These are phyloP conservation scores for Hydrozoanthus tunicans DNA, from an alignment of 64 coral and sea anemone genomes.

Conservation along the genomic window DNA sequence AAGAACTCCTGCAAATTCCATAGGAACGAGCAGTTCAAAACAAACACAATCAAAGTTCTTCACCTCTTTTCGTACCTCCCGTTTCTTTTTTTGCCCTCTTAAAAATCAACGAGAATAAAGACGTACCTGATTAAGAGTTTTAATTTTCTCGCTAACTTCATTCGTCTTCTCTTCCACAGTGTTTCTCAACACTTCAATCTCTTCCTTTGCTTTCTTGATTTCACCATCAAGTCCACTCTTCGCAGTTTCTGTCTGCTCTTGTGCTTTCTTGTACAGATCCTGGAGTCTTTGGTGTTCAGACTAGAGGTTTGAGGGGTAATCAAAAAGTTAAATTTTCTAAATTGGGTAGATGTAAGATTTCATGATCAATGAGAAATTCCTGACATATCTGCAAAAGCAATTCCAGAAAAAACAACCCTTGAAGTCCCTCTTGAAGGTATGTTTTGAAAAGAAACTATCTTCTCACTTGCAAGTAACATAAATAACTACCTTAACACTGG, in stretches of 20 bases:
- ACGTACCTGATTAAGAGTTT: constrained; percentile 76
- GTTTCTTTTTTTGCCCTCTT: too few species aligned
- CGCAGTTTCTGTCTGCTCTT: constrained; percentile 21
- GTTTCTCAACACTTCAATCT: constrained; percentile 63
- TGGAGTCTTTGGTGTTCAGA: constrained; percentile 26
- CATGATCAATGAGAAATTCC: too few species aligned
- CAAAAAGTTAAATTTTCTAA: too few species aligned
- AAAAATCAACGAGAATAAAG: background rate
- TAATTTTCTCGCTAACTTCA: constrained; percentile 79
- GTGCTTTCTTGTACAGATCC: constrained; percentile 30
- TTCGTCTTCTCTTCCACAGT: constrained; percentile 74
- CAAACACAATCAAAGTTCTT: background rate
- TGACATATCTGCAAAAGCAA: too few species aligned
- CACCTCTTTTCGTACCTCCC: too few species aligned
- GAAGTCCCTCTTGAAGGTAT: too few species aligned
- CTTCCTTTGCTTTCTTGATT: constrained; percentile 43
- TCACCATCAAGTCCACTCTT: constrained; percentile 14
- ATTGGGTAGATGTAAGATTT: too few species aligned
- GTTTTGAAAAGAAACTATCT: too few species aligned
- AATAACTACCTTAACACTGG: constrained; percentile 55
- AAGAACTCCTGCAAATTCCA: too few species aligned
- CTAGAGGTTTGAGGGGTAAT: background rate
- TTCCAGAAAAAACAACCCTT: too few species aligned
- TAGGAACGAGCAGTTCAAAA: too few species aligned
- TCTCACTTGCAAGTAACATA: too few species aligned